phyloP scores from a whole-genome alignment of 2,888 invertebrate genomes.

The Diploptera punctata region DNA sequence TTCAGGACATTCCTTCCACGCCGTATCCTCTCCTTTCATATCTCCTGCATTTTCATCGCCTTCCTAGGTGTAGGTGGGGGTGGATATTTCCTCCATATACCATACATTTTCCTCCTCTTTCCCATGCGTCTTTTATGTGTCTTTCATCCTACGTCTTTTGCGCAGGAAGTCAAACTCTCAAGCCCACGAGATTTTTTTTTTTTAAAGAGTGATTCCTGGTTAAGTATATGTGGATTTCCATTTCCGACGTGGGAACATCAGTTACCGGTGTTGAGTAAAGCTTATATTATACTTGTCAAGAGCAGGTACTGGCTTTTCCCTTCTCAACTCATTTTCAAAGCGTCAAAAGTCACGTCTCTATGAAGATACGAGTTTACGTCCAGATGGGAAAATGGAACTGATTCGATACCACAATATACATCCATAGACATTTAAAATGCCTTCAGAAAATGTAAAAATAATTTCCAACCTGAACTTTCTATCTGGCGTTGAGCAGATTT shows the following conservation, averaged over 20 bases:
- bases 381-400: too few species aligned
- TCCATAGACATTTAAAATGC: too few species aligned
- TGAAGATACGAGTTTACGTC: too few species aligned
- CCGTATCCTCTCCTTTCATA: conserved; percentile 1
- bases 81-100: not conserved
- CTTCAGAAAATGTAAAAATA: too few species aligned
- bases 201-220: not conserved
- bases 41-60: not conserved
- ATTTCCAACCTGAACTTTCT: too few species aligned
- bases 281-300: too few species aligned
- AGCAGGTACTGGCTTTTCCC: too few species aligned
- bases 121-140: not conserved
- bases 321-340: too few species aligned
- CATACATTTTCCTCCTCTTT: not conserved
- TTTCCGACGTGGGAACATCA: not conserved
- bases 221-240: not conserved
- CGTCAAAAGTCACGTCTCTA: too few species aligned
- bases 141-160: not conserved
- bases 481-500: too few species aligned
- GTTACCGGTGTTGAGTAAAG: too few species aligned
- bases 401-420: too few species aligned
- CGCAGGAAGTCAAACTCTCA: not conserved
- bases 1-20: conserved; percentile 12
- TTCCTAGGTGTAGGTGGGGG: not conserved
- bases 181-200: not conserved